Evolutionary conservation across 2,113 vertebrate species (phyloP), one percentile per base, ranked within the genome.

Genomic region (Taurulus bubalis): DNA sequence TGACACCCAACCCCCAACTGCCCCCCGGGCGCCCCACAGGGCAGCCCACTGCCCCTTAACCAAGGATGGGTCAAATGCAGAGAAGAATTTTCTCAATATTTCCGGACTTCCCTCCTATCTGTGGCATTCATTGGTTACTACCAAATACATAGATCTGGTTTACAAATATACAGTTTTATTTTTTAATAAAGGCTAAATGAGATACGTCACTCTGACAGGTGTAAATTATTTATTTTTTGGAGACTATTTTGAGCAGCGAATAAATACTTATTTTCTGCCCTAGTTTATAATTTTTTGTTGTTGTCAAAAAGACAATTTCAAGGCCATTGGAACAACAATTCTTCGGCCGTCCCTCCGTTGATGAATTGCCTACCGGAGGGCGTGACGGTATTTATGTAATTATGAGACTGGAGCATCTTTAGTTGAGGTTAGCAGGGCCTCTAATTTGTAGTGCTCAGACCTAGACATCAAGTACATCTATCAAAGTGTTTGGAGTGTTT

Each of bases 381-480:
- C 65, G 69, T 51, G 2, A 66, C 30, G 47, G 47, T 51, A 68
- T 5, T 3, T 38, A 63, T 49, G 62, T 55, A 63, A 45, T 40
- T 51, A 58, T 64, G 26, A 68, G 30, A 38, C 32, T 28, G 38
- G 20, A 79, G 60, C 71, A 62, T 18, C 16, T 40, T 64, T 7
- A 55, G 3, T n/a, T 81, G 36, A 49, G 32, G 51, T 74, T 49
- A 75, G 6, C 38, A 42, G 9, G 3, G 51, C 58, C 16, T 78
- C 30, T 82, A 30, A 71, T 79, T 76, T 73, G 53, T 56, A 34
- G 18, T 7, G 10, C 62, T 82, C 34, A 42, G 45, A 62, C 69
- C 45, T 55, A 9, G 10, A 86, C 55, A 82, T 84, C 67, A 72
- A 65, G 28, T 26, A 30, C 75, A 85, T 85, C 51, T 16, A 77